phyloP scores from a whole-genome alignment of 2,113 vertebrate genomes.

The Paralichthys olivaceus region DNA sequence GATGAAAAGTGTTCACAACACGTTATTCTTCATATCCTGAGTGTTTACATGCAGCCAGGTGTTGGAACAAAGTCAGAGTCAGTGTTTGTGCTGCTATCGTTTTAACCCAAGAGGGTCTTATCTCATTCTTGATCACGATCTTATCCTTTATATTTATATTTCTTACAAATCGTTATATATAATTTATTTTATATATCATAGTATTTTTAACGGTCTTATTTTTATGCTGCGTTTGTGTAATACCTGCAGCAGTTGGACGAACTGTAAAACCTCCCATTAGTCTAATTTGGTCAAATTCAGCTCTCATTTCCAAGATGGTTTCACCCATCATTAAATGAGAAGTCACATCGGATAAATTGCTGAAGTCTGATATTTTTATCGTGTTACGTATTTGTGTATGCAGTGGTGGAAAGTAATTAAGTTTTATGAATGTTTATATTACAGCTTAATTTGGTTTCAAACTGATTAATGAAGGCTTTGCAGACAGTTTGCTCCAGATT shows the following conservation, averaged over 20 bases:
- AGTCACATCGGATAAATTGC: background rate
- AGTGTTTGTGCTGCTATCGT: conserved; percentile 12
- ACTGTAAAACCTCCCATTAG: background rate
- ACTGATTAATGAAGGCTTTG: background rate
- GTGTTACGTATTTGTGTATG: background rate
- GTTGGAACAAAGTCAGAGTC: conserved; percentile 8
- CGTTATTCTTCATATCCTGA: conserved; percentile 7
- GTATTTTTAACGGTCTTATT: background rate
- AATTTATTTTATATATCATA: background rate
- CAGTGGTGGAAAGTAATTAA: background rate
- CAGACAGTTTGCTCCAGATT: conserved; percentile 1
- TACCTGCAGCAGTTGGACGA: background rate
- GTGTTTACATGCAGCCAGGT: conserved; percentile 15
- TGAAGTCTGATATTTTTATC: background rate
- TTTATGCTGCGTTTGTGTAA: background rate
- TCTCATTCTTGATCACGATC: background rate
- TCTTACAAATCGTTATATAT: background rate
- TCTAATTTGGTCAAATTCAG: conserved; percentile 1
- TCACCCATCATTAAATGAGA: conserved; percentile 5
- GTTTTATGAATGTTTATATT: background rate
- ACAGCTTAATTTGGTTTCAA: background rate
- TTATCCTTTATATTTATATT: conserved; percentile 12
- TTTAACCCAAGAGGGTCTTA: background rate
- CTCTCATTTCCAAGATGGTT: background rate
- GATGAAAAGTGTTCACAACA: conserved; percentile 42